phyloP scores from a whole-genome alignment of 1,140 invertebrate species.

The Tetramorium simillimum region DNA sequence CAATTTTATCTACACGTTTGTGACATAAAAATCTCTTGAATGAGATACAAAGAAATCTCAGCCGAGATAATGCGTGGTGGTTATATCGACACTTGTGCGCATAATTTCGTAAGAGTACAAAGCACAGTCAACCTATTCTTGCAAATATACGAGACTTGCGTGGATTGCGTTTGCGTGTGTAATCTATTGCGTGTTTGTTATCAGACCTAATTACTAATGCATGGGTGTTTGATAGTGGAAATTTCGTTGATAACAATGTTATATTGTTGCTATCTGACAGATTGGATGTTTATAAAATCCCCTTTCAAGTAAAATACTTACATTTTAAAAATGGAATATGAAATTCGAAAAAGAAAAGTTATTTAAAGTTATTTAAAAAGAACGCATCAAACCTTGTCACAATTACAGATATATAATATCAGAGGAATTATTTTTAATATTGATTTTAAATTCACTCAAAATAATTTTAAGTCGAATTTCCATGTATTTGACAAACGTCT shows the following conservation, averaged over 20 bases:
- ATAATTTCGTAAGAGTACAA: not conserved
- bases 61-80: not conserved
- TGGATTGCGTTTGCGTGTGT: conserved; percentile 5
- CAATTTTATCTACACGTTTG: conserved; percentile 57
- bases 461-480: not conserved
- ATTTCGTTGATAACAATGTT: conserved; percentile 8
- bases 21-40: not conserved
- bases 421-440: not conserved
- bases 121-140: not conserved
- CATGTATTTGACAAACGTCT: not conserved
- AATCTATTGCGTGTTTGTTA: conserved; percentile 25
- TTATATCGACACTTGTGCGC: not conserved
- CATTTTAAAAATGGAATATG: not conserved
- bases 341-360: not conserved
- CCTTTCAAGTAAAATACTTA: not conserved
- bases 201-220: conserved; percentile 23
- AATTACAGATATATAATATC: not conserved
- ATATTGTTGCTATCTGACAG: not conserved
- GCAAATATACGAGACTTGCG: not conserved
- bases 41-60: not conserved
- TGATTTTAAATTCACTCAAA: not conserved
- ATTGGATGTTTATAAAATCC: not conserved
- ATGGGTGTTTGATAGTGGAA: not conserved
- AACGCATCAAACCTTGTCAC: not conserved
- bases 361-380: not conserved